Conservation (phyloP, 2,888 invertebrate species). For the Synergus gifuensis region DNA sequence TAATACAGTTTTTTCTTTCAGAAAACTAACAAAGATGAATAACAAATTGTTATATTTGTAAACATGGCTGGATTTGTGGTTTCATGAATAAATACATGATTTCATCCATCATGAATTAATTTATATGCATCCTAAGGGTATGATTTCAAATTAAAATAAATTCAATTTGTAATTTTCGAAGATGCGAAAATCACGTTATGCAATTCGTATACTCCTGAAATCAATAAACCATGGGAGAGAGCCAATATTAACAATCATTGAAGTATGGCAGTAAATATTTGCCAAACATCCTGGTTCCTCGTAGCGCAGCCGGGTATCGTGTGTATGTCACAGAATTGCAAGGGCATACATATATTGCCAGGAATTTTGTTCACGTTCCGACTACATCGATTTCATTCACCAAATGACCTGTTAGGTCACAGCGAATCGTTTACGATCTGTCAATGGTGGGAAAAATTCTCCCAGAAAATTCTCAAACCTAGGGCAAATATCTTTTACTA, state of each 20-base stretch:
- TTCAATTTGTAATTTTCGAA: slow-evolving; percentile 35
- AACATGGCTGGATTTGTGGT: too few species aligned
- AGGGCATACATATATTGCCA: slow-evolving; percentile 40
- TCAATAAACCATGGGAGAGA: slow-evolving; percentile 36
- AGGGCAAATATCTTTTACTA: too few species aligned
- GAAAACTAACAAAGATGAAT: too few species aligned
- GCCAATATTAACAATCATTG: slow-evolving; percentile 52
- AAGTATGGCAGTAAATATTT: slow-evolving; percentile 52
- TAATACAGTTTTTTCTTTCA: too few species aligned
- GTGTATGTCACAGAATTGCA: slow-evolving; percentile 14
- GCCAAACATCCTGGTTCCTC: slow-evolving; percentile 19
- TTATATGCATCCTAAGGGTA: neutral
- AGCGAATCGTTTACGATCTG: too few species aligned
- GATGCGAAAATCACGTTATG: neutral
- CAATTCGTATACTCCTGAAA: slow-evolving; percentile 1
- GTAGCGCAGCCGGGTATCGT: neutral
- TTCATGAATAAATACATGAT: too few species aligned
- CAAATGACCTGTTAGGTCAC: too few species aligned
- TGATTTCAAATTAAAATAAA: slow-evolving; percentile 39
- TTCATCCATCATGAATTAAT: too few species aligned
- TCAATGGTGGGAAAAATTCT: too few species aligned
- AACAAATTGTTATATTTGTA: too few species aligned
- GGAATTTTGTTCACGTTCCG: slow-evolving; percentile 36
- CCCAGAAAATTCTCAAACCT: too few species aligned
- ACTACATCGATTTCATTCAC: slow-evolving; percentile 25